A percentile compares a stretch with the other conserved stretches of the same genome.
Conservation (phyloP, 2,113 vertebrate species). For the Pygathrix nemaeus region DNA sequence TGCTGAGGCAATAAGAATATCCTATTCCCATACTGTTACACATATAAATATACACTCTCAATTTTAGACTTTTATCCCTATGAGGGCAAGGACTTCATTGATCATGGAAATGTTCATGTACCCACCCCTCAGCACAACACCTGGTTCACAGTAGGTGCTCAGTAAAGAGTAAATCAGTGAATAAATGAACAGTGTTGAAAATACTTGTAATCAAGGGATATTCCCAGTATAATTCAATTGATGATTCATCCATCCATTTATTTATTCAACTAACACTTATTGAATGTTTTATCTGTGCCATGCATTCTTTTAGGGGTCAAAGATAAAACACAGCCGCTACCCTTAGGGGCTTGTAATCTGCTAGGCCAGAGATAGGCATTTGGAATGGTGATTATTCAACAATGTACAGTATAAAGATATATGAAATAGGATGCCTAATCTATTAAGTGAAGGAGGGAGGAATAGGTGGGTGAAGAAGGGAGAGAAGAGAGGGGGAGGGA, state of each 20-base stretch:
- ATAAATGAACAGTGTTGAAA: conserved; percentile 25
- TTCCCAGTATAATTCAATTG: background rate
- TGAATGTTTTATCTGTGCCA: conserved; percentile 2
- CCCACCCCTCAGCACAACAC: background rate
- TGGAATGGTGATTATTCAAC: background rate
- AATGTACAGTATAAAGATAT: background rate
- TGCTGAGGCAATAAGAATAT: background rate
- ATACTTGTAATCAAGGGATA: background rate
- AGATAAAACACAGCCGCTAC: background rate
- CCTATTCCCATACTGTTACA: background rate
- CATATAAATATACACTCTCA: background rate
- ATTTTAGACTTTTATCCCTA: conserved; percentile 29
- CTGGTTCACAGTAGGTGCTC: background rate
- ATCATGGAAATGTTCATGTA: background rate
- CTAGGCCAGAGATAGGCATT: conserved; percentile 5
- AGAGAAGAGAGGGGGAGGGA: background rate
- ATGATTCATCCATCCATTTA: background rate
- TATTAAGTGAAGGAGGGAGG: background rate
- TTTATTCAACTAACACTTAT: conserved; percentile 23
- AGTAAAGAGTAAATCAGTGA: conserved; percentile 12
- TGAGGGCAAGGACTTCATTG: background rate
- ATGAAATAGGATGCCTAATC: background rate
- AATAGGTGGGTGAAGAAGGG: background rate
- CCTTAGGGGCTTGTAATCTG: background rate
- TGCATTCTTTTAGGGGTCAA: background rate